A percentile compares a stretch with the other conserved stretches of the same genome.
Conservation (phyloP, 2,797 vertebrate species). For the Urophycis tenuis region DNA sequence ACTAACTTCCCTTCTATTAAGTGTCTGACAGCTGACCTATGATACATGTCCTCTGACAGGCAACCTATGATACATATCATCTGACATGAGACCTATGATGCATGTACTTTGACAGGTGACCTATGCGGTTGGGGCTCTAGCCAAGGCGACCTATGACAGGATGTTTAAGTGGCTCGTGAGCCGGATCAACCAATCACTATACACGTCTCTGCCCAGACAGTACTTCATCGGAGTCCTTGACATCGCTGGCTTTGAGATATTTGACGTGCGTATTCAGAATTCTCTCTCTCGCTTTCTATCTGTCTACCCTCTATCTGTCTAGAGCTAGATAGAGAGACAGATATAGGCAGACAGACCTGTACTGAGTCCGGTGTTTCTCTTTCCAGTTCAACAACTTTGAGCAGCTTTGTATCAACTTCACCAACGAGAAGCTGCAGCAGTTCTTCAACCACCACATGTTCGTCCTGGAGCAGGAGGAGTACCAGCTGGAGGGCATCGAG, state of each 20-base stretch:
- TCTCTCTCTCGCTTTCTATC: not conserved
- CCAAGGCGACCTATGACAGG: conserved; percentile 88
- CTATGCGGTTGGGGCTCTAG: conserved; percentile 83
- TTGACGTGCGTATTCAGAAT: conserved; percentile 70
- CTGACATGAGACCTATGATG: not conserved
- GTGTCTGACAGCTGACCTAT: not conserved
- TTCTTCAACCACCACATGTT: conserved; percentile 98
- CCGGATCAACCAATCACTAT: conserved; percentile 86
- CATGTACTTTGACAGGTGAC: conserved; percentile 70
- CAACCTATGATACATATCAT: not conserved
- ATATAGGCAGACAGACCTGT: not conserved
- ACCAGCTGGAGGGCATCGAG: conserved; percentile 86
- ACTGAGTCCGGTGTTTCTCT: conserved; percentile 4
- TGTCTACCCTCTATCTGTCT: not conserved
- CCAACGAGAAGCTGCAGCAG: conserved; percentile 85
- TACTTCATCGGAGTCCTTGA: conserved; percentile 92
- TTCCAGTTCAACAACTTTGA: conserved; percentile 86
- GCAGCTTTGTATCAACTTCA: conserved; percentile 85
- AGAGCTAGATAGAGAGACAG: not conserved
- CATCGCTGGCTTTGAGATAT: conserved; percentile 95
- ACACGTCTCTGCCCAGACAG: conserved; percentile 82
- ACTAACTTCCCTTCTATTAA: too few relatives aligned
- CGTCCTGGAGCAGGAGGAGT: conserved; percentile 91
- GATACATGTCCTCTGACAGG: not conserved
- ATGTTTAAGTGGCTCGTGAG: conserved; percentile 92